A percentile compares a stretch with the other conserved stretches of the same genome.
phyloP scores from a whole-genome alignment of 2,888 invertebrate genomes.

The Amiota mariae region DNA sequence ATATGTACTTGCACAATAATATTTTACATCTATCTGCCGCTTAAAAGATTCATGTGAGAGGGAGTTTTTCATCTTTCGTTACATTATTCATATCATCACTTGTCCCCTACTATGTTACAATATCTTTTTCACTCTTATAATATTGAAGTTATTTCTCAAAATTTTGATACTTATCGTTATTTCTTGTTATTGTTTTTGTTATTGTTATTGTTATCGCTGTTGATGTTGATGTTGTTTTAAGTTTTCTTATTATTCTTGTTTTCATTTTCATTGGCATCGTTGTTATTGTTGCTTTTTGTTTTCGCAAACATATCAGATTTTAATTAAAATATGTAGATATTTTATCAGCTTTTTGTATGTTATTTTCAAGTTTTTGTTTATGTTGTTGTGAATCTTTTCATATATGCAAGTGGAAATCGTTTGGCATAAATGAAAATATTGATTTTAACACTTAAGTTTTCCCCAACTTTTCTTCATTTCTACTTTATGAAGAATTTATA shows the following conservation, averaged over 20 bases:
- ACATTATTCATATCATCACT: no score
- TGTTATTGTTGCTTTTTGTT: neutral
- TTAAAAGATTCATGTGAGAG: no score
- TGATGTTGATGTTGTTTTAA: neutral
- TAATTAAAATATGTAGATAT: conserved; percentile 24
- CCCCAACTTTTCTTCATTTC: neutral
- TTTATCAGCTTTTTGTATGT: conserved; percentile 8
- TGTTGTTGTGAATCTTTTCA: neutral
- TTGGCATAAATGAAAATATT: conserved; percentile 22
- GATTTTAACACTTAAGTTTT: conserved; percentile 21
- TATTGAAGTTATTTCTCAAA: no score
- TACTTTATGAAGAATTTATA: conserved; percentile 11
- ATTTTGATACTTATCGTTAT: neutral
- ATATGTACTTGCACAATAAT: no score
- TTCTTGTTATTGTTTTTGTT: conserved; percentile 15
- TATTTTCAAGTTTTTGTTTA: neutral
- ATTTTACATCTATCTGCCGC: no score
- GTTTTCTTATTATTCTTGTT: neutral
- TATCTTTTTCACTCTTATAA: no score
- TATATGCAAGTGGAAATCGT: neutral
- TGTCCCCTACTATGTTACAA: no score
- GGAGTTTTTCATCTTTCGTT: no score
- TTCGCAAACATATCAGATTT: conserved; percentile 23
- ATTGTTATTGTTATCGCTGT: neutral
- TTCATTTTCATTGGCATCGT: neutral